Conservation (phyloP, 1,140 invertebrate genomes). For the Achroia grisella region DNA sequence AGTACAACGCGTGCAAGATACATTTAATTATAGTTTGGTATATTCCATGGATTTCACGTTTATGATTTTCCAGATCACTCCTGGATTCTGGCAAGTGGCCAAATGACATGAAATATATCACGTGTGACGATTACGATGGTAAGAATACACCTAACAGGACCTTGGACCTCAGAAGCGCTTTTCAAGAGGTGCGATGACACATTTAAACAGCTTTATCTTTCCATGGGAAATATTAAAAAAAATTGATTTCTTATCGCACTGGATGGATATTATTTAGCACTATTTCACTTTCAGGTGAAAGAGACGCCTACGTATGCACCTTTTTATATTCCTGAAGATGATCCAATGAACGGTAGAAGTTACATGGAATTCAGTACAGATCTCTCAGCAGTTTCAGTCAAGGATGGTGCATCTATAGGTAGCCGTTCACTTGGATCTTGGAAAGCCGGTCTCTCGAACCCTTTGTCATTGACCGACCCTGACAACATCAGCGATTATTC, state of each 20-base stretch:
- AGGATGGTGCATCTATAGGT: constrained; percentile 78
- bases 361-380: constrained; percentile 83
- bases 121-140: constrained; percentile 84
- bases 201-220: constrained; percentile 8
- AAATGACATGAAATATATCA: constrained; percentile 80
- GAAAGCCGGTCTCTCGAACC: constrained; percentile 79
- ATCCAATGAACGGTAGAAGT: constrained; percentile 79
- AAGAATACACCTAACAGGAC: constrained; percentile 79
- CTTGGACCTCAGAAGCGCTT: constrained; percentile 74
- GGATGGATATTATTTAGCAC: not conserved
- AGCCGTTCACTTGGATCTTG: constrained; percentile 78
- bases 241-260: not conserved
- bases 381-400: constrained; percentile 78
- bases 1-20: constrained; percentile 34
- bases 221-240: not conserved
- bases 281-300: constrained; percentile 58
- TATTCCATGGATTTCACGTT: constrained; percentile 51
- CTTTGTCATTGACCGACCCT: constrained; percentile 76
- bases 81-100: constrained; percentile 80
- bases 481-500: constrained; percentile 82
- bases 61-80: constrained; percentile 67
- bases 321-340: constrained; percentile 73
- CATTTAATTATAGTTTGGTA: constrained; percentile 52
- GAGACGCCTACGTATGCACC: constrained; percentile 80
- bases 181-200: constrained; percentile 66